Evolutionary conservation across 1,140 invertebrate genomes (phyloP).

Genomic region (Phenacoccus solenopsis): DNA sequence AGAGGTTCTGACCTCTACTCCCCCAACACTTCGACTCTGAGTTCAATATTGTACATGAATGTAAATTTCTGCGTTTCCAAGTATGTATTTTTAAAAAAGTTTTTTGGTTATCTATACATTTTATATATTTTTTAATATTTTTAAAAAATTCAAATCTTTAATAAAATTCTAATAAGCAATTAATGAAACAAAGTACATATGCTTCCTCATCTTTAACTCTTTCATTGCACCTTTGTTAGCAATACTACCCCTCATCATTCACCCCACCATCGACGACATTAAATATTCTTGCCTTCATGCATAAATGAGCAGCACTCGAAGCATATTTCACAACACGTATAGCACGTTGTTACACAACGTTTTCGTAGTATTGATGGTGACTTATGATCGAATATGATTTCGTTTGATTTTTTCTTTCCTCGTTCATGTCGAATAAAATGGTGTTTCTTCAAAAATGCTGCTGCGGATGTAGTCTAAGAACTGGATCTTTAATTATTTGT

Average conservation of each 20-base stretch:
- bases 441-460: background rate
- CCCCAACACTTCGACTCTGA: too few relatives aligned
- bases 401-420: background rate
- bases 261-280: background rate
- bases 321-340: background rate
- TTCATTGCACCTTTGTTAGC: background rate
- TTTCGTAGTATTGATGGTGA: background rate
- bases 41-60: too few relatives aligned
- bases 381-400: background rate
- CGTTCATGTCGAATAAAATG: background rate
- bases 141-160: too few relatives aligned
- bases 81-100: too few relatives aligned
- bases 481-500: background rate
- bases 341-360: background rate
- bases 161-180: too few relatives aligned
- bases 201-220: too few relatives aligned
- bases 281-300: background rate
- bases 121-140: too few relatives aligned
- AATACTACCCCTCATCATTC: background rate
- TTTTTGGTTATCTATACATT: too few relatives aligned
- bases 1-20: too few relatives aligned
- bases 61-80: too few relatives aligned
- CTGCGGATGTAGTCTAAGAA: background rate
- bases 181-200: too few relatives aligned
- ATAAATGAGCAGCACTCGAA: background rate